Evolutionary conservation across 2,113 vertebrate genomes (phyloP), one percentile per base, ranked within the genome.

Genomic region (Eublepharis macularius): DNA sequence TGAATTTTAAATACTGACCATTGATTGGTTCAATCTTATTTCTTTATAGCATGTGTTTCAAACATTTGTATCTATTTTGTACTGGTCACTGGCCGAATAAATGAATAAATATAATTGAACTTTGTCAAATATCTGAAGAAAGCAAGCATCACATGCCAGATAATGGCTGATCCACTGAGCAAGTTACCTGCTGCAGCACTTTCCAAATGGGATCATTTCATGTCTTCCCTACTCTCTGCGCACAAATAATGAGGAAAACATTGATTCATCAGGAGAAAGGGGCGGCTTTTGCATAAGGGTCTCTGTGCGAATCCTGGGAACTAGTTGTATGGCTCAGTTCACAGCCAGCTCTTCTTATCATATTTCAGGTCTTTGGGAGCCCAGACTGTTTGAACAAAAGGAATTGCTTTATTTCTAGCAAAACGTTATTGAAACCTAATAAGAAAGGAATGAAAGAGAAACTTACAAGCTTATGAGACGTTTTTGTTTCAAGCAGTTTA

Each of bases 311-410:
- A 0, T 77, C 60, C 51, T 78, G 49, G 36, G 76, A 70, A 79
- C 75, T 70, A 4, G 65, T 47, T 81, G 70, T n/a, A 36, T 83
- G 13, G 39, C 21, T 47, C 45, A 72, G 21, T 66, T 83, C 12
- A 76, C 36, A 90, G 66, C 6, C 79, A 83, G 29, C n/a, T 16
- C 12, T 75, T 66, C 63, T 78, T 34, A 79, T 81, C 73, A 73
- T 16, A 9, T 68, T 26, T 68, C 7, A n/a, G 65, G 41, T 39
- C 47, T 77, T 68, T 78, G 32, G 47, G 75, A 69, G 19, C 73
- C 10, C 6, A 57, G 21, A 41, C 0, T 0, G 34, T 60, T 82
- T 47, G n/a, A 43, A 84, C 32, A 73, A 26, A n/a, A 41, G 65
- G 69, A 79, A 51, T 29, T 3, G 26, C 36, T 51, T 60, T 41